Percentiles rank a stretch among this genome's conserved stretches.
Conservation (phyloP, 2,797 vertebrate genomes). For the Chaunax sp. region DNA sequence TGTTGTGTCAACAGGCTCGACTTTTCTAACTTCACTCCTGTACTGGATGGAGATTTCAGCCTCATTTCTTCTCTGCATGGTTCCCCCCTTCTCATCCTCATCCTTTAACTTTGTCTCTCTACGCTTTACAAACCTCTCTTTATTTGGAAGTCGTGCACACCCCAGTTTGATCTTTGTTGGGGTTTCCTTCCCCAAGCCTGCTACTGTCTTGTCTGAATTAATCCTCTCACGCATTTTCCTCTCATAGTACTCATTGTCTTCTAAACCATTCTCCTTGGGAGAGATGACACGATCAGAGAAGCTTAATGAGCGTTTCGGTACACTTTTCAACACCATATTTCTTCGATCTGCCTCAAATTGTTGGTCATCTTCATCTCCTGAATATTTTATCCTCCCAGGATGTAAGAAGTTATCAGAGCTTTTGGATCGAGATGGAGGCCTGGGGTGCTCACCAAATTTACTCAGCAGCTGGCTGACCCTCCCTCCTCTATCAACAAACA, state of each 20-base stretch:
- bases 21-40: conserved; percentile 42
- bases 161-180: conserved; percentile 41
- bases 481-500: conserved; percentile 71
- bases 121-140: conserved; percentile 42
- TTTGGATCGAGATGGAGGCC: conserved; percentile 79
- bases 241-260: conserved; percentile 16
- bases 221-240: conserved; percentile 54
- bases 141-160: conserved; percentile 38
- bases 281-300: conserved; percentile 78
- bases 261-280: conserved; percentile 61
- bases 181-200: conserved; percentile 42
- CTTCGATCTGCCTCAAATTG: conserved; percentile 42
- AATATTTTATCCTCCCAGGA: conserved; percentile 56
- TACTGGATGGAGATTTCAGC: conserved; percentile 28
- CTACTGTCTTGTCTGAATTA: conserved; percentile 54
- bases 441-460: conserved; percentile 82
- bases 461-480: conserved; percentile 87
- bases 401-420: conserved; percentile 79
- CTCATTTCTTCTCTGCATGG: conserved; percentile 23
- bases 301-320: conserved; percentile 80
- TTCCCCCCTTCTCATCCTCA: conserved; percentile 23
- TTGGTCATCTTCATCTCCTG: conserved; percentile 55
- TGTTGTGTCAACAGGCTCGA: conserved; percentile 33
- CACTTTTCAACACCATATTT: conserved; percentile 41
- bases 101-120: conserved; percentile 37